Percentiles rank a stretch among this genome's conserved stretches.
phyloP scores from a whole-genome alignment of 2,113 vertebrate genomes.

The Microtus ochrogaster region DNA sequence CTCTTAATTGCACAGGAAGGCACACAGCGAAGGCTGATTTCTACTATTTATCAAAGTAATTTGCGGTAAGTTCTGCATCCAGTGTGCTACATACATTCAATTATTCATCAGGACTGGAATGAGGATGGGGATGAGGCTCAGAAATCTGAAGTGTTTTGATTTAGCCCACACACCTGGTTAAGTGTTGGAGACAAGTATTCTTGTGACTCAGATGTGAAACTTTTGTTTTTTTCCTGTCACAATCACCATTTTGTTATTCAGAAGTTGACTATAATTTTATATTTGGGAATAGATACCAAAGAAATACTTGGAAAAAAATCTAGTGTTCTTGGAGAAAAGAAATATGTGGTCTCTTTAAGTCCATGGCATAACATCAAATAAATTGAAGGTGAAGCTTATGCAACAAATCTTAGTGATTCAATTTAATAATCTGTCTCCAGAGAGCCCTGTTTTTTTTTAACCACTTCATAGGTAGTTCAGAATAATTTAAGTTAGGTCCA shows the following conservation, averaged over 20 bases:
- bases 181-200: not conserved
- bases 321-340: not conserved
- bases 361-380: not conserved
- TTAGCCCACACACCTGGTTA: not conserved
- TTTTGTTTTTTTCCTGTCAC: slow-evolving; percentile 24
- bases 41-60: not conserved
- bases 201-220: slow-evolving; percentile 4
- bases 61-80: not conserved
- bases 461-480: not conserved
- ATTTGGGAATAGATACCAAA: slow-evolving; percentile 31
- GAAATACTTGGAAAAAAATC: slow-evolving; percentile 32
- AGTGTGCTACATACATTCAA: not conserved
- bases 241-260: slow-evolving; percentile 10
- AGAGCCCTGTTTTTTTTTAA: not conserved
- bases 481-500: not conserved
- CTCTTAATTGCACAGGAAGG: not conserved
- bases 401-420: not conserved
- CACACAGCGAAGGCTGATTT: not conserved
- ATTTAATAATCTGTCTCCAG: slow-evolving; percentile 33
- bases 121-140: not conserved
- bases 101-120: not conserved
- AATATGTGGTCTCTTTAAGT: slow-evolving; percentile 34
- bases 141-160: not conserved
- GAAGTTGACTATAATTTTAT: not conserved
- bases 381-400: not conserved